These are phyloP conservation scores for Laterallus jamaicensis DNA, from an alignment of 2,113 vertebrate genomes.

Conservation along the genomic window DNA sequence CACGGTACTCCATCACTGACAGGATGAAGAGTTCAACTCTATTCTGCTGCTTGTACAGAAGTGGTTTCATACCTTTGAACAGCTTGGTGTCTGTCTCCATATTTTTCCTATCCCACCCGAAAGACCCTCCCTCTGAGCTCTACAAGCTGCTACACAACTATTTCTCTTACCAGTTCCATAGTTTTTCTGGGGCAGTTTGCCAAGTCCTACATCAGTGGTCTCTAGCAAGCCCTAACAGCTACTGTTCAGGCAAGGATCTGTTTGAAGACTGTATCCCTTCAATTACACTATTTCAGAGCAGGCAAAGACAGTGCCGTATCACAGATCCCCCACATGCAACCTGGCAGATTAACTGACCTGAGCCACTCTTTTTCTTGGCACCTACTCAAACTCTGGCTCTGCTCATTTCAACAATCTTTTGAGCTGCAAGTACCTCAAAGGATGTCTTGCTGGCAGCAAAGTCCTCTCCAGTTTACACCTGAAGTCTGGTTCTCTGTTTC, in stretches of 20 bases:
- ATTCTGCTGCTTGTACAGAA: background rate
- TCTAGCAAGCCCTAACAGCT: background rate
- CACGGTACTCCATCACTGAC: background rate
- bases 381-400: background rate
- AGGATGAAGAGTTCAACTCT: background rate
- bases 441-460: background rate
- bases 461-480: background rate
- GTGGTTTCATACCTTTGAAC: background rate
- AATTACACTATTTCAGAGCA: background rate
- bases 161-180: background rate
- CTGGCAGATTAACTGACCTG: background rate
- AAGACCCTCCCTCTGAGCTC: background rate
- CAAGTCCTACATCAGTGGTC: background rate
- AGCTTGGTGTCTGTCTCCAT: background rate
- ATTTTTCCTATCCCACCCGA: background rate
- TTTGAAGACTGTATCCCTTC: conserved; percentile 1
- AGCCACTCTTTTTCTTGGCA: background rate
- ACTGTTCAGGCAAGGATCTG: background rate
- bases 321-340: background rate
- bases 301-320: background rate
- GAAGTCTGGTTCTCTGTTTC: background rate
- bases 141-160: background rate
- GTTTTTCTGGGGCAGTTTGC: background rate
- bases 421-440: conserved; percentile 41
- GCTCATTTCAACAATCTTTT: background rate